A percentile compares a stretch with the other conserved stretches of the same genome.
These are phyloP conservation scores for Leptatherina wallacei DNA, from an alignment of 2,797 vertebrate genomes.

Conservation along the genomic window DNA sequence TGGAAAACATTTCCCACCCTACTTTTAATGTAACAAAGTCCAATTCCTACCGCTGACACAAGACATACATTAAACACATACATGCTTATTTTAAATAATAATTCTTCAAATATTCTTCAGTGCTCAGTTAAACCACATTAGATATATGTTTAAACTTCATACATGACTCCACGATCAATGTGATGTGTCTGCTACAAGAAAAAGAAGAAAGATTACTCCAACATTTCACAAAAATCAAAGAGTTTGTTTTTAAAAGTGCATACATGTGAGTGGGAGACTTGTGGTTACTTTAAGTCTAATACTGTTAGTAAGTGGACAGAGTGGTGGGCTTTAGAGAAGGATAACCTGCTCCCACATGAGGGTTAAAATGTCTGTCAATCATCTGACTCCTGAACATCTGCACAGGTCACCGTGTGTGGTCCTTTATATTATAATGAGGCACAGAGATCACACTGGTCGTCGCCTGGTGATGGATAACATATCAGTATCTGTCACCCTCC, in stretches of 20 bases:
- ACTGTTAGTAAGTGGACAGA: constrained; percentile 17
- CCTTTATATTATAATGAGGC: constrained; percentile 13
- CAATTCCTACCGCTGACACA: constrained; percentile 4
- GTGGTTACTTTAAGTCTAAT: constrained; percentile 26
- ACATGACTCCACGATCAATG: constrained; percentile 15
- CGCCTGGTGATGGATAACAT: neutral
- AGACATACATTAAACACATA: constrained; percentile 19
- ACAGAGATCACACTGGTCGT: constrained; percentile 16
- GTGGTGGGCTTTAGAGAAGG: constrained; percentile 7
- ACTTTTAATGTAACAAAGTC: neutral
- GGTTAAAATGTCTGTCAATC: constrained; percentile 17
- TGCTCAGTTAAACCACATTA: constrained; percentile 11
- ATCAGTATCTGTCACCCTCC: neutral
- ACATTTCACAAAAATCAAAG: constrained; percentile 32
- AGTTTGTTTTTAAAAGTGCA: constrained; percentile 44
- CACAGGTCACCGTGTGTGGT: constrained; percentile 3
- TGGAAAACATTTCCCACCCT: too few species aligned
- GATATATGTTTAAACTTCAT: constrained; percentile 32
- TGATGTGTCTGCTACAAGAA: constrained; percentile 18
- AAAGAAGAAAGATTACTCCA: constrained; percentile 6
- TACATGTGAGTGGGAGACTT: constrained; percentile 10
- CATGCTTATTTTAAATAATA: constrained; percentile 9
- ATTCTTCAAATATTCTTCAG: constrained; percentile 27
- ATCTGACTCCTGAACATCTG: neutral
- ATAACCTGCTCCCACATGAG: neutral